These are phyloP conservation scores for Triplophysa bombifrons DNA, from an alignment of 2,797 vertebrate species.

Conservation along the genomic window DNA sequence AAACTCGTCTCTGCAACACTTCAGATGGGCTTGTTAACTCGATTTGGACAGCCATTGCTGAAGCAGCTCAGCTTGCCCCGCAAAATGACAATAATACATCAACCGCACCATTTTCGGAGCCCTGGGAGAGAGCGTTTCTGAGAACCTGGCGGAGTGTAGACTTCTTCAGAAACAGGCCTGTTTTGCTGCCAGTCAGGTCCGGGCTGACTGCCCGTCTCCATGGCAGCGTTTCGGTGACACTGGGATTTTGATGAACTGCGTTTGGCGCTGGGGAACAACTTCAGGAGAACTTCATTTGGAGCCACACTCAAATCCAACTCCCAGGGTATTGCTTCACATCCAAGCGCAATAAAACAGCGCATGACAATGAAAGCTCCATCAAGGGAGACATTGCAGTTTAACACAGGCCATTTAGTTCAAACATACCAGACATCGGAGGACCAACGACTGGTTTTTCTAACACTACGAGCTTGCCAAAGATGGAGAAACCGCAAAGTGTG, in stretches of 20 bases:
- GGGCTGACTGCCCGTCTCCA: slow-evolving; percentile 43
- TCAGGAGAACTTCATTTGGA: slow-evolving; percentile 42
- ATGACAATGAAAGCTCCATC: slow-evolving; percentile 26
- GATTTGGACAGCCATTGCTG: slow-evolving; percentile 40
- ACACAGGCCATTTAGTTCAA: slow-evolving; percentile 44
- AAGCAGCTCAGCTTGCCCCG: slow-evolving; percentile 9
- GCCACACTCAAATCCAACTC: neutral
- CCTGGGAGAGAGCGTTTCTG: slow-evolving; percentile 25
- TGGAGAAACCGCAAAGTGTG: slow-evolving; percentile 45
- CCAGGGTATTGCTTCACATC: neutral
- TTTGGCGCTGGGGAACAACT: neutral
- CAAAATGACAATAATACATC: slow-evolving; percentile 48
- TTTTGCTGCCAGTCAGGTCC: slow-evolving; percentile 32
- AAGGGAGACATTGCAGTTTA: slow-evolving; percentile 13
- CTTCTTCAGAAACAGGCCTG: slow-evolving; percentile 29
- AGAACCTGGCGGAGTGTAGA: slow-evolving; percentile 22
- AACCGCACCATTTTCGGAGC: slow-evolving; percentile 13
- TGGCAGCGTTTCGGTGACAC: slow-evolving; percentile 44
- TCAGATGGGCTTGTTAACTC: slow-evolving; percentile 47
- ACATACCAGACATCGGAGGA: slow-evolving; percentile 36
- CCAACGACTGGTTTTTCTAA: slow-evolving; percentile 13
- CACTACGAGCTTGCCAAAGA: slow-evolving; percentile 26
- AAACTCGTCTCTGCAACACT: slow-evolving; percentile 45
- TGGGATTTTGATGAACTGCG: slow-evolving; percentile 23
- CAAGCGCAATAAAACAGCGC: slow-evolving; percentile 31